phyloP scores from a whole-genome alignment of 1,140 invertebrate genomes.

The Drosophila nasuta region DNA sequence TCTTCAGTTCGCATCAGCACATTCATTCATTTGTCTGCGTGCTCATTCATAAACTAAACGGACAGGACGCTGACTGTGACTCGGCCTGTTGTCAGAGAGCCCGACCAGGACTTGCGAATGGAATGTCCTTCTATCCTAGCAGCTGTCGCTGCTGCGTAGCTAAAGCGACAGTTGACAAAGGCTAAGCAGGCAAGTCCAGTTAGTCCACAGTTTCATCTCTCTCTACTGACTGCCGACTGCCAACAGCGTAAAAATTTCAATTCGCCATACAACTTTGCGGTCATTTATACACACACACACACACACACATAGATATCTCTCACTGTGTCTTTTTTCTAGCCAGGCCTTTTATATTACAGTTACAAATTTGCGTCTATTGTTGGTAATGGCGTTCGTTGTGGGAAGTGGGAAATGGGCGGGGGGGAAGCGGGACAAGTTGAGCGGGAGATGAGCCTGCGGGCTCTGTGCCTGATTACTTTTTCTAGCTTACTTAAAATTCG shows the following conservation, averaged over 20 bases:
- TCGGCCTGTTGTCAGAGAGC: not conserved
- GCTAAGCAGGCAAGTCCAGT: conserved; percentile 74
- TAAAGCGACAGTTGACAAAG: conserved; percentile 81
- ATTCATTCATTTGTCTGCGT: conserved; percentile 64
- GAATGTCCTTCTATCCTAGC: conserved; percentile 39
- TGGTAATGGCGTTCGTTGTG: conserved; percentile 58
- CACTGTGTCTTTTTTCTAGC: conserved; percentile 12
- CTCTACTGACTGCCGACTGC: conserved; percentile 25
- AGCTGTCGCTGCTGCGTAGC: conserved; percentile 60
- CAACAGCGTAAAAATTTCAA: conserved; percentile 77
- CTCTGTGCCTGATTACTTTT: conserved; percentile 77
- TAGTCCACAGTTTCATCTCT: conserved; percentile 70
- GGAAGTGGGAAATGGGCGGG: conserved; percentile 4
- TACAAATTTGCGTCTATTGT: conserved; percentile 82
- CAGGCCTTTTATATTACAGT: conserved; percentile 75
- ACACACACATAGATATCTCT: conserved; percentile 13
- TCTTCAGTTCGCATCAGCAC: conserved; percentile 44
- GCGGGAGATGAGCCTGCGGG: conserved; percentile 49
- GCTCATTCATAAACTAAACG: conserved; percentile 74
- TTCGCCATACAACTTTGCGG: conserved; percentile 77
- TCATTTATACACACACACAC: conserved; percentile 62
- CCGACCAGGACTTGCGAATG: conserved; percentile 1
- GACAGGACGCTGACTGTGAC: conserved; percentile 38
- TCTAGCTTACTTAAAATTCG: conserved; percentile 81
- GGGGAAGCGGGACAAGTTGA: not conserved